Evolutionary conservation across 2,797 vertebrate species (phyloP).

Genomic region (Miichthys miiuy): DNA sequence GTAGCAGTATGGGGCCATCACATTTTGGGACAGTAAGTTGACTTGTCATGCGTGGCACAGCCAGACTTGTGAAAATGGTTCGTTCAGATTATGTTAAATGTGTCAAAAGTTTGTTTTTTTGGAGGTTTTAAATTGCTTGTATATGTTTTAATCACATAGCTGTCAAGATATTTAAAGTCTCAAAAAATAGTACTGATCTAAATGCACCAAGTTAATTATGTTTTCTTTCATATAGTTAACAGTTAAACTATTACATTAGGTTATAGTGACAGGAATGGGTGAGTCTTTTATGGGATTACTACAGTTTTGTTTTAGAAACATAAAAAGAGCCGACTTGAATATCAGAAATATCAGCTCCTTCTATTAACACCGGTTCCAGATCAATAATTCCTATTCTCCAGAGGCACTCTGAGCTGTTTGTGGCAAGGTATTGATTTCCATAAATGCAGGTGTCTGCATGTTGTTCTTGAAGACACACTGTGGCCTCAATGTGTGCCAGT

Average conservation of each 20-base stretch:
- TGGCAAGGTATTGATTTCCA: constrained; percentile 80
- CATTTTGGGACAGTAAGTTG: constrained; percentile 70
- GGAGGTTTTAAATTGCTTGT: neutral
- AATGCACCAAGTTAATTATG: constrained; percentile 3
- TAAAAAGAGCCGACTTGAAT: constrained; percentile 42
- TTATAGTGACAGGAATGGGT: constrained; percentile 15
- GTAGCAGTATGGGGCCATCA: constrained; percentile 77
- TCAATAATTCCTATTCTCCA: constrained; percentile 79
- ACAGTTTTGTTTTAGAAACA: constrained; percentile 36
- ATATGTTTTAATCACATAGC: neutral
- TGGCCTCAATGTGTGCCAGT: constrained; percentile 62
- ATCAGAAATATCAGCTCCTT: constrained; percentile 60
- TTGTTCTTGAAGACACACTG: constrained; percentile 66
- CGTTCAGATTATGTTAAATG: constrained; percentile 21
- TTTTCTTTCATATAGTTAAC: constrained; percentile 2
- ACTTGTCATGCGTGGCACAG: constrained; percentile 68
- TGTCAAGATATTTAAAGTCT: neutral
- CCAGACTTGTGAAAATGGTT: neutral
- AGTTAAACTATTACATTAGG: constrained; percentile 30
- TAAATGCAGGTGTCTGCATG: constrained; percentile 82
- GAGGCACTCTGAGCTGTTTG: constrained; percentile 67
- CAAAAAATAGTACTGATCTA: neutral
- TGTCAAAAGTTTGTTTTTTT: neutral
- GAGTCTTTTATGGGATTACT: constrained; percentile 34
- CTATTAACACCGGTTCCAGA: constrained; percentile 73